Percentiles rank a stretch among this genome's conserved stretches.
Evolutionary conservation across 2,888 invertebrate genomes (phyloP).

Genomic region (Ophion costatus): DNA sequence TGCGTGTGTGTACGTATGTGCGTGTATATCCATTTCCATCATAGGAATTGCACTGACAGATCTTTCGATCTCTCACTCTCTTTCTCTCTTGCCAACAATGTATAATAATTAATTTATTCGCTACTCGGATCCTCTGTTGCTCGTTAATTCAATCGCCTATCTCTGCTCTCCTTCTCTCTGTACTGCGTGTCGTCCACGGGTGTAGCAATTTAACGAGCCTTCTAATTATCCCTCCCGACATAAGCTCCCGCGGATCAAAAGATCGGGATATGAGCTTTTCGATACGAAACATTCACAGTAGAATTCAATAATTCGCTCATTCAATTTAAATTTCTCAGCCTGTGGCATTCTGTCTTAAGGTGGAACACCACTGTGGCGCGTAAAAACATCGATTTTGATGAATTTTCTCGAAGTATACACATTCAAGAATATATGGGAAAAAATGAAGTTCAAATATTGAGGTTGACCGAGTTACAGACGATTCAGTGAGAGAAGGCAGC

Average conservation of each 20-base stretch:
- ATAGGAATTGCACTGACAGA: conserved; percentile 59
- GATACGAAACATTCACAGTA: background rate
- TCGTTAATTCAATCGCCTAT: conserved; percentile 58
- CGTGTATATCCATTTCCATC: conserved; percentile 57
- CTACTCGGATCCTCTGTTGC: conserved; percentile 50
- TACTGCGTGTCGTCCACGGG: conserved; percentile 47
- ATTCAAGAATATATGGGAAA: no score
- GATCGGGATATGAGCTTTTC: conserved; percentile 34
- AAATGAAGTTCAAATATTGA: no score
- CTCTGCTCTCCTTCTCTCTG: conserved; percentile 12
- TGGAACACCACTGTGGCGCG: no score
- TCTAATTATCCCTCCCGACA: conserved; percentile 56
- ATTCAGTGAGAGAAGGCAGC: no score
- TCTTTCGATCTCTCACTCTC: conserved; percentile 33
- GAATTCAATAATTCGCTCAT: conserved; percentile 31
- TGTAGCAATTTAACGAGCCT: conserved; percentile 60
- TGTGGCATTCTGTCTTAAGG: background rate
- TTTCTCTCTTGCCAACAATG: conserved; percentile 47
- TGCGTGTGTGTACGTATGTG: background rate
- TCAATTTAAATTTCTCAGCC: background rate
- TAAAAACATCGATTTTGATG: no score
- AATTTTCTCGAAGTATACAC: no score
- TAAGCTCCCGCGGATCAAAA: conserved; percentile 32
- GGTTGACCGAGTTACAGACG: no score
- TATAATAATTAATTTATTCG: conserved; percentile 66